Evolutionary conservation across 1,140 invertebrate species (phyloP).

Genomic region (Cyphomyrmex costatus): DNA sequence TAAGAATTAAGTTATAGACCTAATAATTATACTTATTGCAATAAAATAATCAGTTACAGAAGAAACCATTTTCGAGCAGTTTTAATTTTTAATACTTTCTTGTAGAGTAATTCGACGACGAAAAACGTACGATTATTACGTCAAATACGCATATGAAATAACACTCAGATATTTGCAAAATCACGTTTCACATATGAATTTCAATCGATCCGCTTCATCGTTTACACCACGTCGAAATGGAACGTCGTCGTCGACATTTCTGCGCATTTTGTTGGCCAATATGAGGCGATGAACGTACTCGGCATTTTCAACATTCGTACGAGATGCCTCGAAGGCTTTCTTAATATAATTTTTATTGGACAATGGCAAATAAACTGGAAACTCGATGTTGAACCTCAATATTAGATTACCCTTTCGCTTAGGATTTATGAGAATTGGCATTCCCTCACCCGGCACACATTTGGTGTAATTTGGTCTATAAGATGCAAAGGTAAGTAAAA

Average conservation of each 20-base stretch:
- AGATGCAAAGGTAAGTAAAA: slow-evolving; percentile 20
- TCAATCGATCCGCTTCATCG: slow-evolving; percentile 55
- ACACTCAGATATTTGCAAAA: background rate
- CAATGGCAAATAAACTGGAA: slow-evolving; percentile 87
- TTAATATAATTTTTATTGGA: slow-evolving; percentile 85
- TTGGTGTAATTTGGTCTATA: slow-evolving; percentile 89
- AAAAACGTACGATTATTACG: background rate
- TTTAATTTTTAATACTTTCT: slow-evolving; percentile 25
- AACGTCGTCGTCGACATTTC: slow-evolving; percentile 74
- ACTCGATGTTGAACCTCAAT: slow-evolving; percentile 87
- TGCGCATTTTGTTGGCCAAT: slow-evolving; percentile 83
- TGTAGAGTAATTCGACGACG: background rate
- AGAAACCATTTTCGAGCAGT: background rate
- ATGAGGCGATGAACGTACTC: slow-evolving; percentile 85
- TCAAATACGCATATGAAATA: slow-evolving; percentile 9
- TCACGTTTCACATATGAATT: slow-evolving; percentile 47
- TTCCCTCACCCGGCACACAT: slow-evolving; percentile 88
- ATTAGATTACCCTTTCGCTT: slow-evolving; percentile 86
- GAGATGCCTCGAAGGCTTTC: slow-evolving; percentile 83
- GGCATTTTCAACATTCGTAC: slow-evolving; percentile 70
- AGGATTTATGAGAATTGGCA: slow-evolving; percentile 87
- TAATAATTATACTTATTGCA: background rate
- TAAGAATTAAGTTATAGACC: no score
- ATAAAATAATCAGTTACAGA: slow-evolving; percentile 7
- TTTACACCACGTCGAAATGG: slow-evolving; percentile 61